Evolutionary conservation across 2,797 vertebrate genomes (phyloP), one percentile per base, ranked within the genome.

Genomic region (Typhlichthys subterraneus): DNA sequence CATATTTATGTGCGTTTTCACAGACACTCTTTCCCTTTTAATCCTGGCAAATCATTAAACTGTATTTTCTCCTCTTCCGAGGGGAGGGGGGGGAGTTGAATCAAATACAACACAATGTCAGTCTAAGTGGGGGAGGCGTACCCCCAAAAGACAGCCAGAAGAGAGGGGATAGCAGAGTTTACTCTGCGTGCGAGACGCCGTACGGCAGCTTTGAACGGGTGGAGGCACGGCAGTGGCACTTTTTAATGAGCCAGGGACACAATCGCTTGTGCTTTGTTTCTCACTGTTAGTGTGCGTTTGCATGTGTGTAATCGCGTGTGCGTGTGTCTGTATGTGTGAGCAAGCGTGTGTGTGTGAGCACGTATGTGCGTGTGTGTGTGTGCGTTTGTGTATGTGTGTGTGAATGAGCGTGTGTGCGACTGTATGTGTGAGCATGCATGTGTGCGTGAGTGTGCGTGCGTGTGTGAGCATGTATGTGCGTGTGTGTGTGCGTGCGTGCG

Each of bases 1-100:
- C 91, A 93, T 92, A 92, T 93, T 93, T 92, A 86, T 86, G 83
- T 89, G 86, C 64, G 59, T 89, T 89, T 80, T 82, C 69, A 76
- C 72, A 19, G 65, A 72, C 76, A 82, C 76, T 66, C 42, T 45
- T 15, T 29, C 57, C 12, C 12, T 6, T n/a, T 29, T 29, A 57
- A 68, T 80, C 51, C 74, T 73, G 77, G 87, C 85, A 87, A 92
- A 88, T 89, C 83, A 84, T 89, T 89, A 88, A 87, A 85, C 74
- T 82, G 79, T 82, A 82, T 81, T 81, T 77, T 79, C 80, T 75
- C 50, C 14, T 45, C 10, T 38, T 60, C 19, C 19, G 19, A 2
- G 19, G 19, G 19, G 19, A 3, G 33, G 33, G 33, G 33, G 31
- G 72, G 59, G 75, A 12, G 19, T 23, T 23, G 74, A 88, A 91